A percentile compares a stretch with the other conserved stretches of the same genome.
phyloP scores from a whole-genome alignment of 1,140 invertebrate genomes.

The Diorhabda carinulata region DNA sequence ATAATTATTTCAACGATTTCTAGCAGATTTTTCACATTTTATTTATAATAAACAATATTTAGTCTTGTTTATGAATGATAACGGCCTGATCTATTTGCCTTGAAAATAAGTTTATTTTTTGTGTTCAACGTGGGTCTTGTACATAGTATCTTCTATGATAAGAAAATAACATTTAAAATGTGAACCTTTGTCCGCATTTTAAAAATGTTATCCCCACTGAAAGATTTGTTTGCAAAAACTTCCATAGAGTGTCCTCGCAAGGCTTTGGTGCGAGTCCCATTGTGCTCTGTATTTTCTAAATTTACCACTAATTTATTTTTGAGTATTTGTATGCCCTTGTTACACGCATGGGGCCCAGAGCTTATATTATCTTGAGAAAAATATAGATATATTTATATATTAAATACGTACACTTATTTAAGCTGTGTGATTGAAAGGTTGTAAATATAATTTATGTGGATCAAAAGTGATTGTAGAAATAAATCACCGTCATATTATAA shows the following conservation, averaged over 20 bases:
- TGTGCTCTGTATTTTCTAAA: constrained; percentile 8
- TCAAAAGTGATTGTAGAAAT: constrained; percentile 47
- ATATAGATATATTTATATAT: constrained; percentile 38
- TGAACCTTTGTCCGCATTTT: not conserved
- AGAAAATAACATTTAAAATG: too few relatives aligned
- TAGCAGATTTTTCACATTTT: too few relatives aligned
- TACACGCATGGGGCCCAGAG: constrained; percentile 39
- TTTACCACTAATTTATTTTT: constrained; percentile 23
- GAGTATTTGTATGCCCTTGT: constrained; percentile 36
- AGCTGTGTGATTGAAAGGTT: constrained; percentile 47
- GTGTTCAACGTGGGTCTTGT: too few relatives aligned
- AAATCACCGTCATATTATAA: constrained; percentile 41
- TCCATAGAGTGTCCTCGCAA: constrained; percentile 25
- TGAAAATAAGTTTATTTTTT: too few relatives aligned
- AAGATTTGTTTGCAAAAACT: constrained; percentile 32
- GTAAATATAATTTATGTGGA: constrained; percentile 50
- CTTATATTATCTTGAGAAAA: constrained; percentile 38
- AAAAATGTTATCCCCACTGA: not conserved
- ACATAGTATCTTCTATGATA: too few relatives aligned
- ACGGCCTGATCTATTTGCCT: too few relatives aligned
- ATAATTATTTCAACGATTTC: too few relatives aligned
- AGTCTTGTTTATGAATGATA: too few relatives aligned
- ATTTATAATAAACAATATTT: too few relatives aligned
- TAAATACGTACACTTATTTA: constrained; percentile 44
- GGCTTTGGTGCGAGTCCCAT: constrained; percentile 25